Evolutionary conservation across 2,888 invertebrate genomes (phyloP), one percentile per base, ranked within the genome.

Genomic region (Blastobasis lacticolella): DNA sequence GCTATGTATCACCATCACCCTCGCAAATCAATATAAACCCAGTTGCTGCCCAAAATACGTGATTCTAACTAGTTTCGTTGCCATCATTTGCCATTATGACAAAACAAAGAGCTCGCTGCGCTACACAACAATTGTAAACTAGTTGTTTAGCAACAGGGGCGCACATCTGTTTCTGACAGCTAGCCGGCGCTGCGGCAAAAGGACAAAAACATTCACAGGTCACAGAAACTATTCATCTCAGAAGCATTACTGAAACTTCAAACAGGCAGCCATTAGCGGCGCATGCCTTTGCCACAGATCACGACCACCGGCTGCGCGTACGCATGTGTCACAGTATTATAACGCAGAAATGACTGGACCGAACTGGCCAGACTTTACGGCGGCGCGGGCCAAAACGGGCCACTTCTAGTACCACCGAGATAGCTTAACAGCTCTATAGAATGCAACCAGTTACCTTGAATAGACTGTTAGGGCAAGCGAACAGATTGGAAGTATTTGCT

Each of bases 281-380:
- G 50, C 69, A 72, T 77, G 61, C 76, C 73, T 67, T 68, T 69
- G 61, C 55, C 60, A 66, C 66, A 68, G 70, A 74, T 77, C 76
- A 75, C 60, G 66, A 67, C 67, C 68, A 66, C 72, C 75, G 73
- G 75, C 74, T 75, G 75, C 64, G 69, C 50, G 42, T 45, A 52
- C 64, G 65, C 63, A 67, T 75, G 76, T 75, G 74, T 76, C 77
- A 76, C 65, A 23, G 23, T 58, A 53, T 49, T 42, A 53, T 47
- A 52, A 49, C 59, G 65, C 68, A 72, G 68, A 72, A 72, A 72
- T 72, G 72, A 68, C 73, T 69, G 66, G 63, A 60, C 57, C 53
- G 58, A 58, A 52, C 58, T 49, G 53, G 49, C 54, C 62, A 75
- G 75, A 75, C 75, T 67, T 64, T 60, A 63, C 63, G 77, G 75